phyloP scores from a whole-genome alignment of 2,797 vertebrate genomes.

The Australoheros facetus region DNA sequence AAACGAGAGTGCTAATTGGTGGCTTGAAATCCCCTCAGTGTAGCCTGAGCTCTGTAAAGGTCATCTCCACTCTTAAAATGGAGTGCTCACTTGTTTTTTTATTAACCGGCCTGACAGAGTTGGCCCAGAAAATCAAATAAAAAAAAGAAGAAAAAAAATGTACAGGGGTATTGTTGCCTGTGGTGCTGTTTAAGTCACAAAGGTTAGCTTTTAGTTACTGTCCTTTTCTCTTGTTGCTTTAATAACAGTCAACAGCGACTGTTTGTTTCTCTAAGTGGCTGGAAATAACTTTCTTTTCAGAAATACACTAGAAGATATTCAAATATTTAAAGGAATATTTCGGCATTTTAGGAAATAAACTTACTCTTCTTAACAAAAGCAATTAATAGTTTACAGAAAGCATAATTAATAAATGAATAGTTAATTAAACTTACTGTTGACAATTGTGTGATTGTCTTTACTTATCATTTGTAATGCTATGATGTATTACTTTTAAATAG shows the following conservation, averaged over 20 bases:
- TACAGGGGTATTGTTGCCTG: neutral
- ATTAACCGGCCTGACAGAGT: conserved; percentile 60
- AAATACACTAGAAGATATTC: neutral
- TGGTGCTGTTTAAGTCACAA: conserved; percentile 9
- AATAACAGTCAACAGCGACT: neutral
- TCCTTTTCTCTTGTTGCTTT: conserved; percentile 1
- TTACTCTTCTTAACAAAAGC: neutral
- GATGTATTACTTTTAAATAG: neutral
- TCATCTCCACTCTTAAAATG: conserved; percentile 74
- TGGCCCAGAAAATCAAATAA: conserved; percentile 63
- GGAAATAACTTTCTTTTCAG: neutral
- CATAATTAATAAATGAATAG: neutral
- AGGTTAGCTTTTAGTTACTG: conserved; percentile 36
- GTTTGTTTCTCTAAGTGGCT: neutral
- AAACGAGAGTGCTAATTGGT: conserved; percentile 73
- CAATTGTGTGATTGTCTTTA: neutral
- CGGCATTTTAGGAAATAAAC: neutral
- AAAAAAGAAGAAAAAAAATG: conserved; percentile 10
- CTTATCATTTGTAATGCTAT: neutral
- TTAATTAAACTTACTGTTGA: neutral
- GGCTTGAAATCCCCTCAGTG: conserved; percentile 72
- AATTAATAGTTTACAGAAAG: neutral
- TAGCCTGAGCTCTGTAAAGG: conserved; percentile 71
- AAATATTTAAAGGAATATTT: neutral
- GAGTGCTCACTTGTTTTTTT: conserved; percentile 67